These are phyloP conservation scores for Chelonoidis abingdonii DNA, from an alignment of 2,113 vertebrate genomes.

Conservation along the genomic window DNA sequence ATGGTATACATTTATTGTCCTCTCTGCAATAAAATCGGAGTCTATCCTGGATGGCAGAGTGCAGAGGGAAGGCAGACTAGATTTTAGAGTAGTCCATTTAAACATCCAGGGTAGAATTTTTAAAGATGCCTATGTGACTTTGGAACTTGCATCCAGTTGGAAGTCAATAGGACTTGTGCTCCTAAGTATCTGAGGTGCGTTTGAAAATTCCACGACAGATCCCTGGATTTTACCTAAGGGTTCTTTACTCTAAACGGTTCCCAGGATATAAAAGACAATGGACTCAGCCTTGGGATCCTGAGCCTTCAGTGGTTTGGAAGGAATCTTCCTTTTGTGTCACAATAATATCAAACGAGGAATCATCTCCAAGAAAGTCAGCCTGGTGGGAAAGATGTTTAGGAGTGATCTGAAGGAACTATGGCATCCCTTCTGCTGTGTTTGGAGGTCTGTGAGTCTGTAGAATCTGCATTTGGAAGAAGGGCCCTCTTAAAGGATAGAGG, in stretches of 20 bases:
- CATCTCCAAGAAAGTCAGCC: neutral
- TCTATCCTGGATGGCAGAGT: neutral
- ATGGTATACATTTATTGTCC: neutral
- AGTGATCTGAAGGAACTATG: neutral
- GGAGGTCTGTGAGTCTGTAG: neutral
- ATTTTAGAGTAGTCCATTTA: neutral
- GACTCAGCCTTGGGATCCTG: neutral
- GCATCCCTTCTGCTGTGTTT: neutral
- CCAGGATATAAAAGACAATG: neutral
- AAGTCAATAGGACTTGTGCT: neutral
- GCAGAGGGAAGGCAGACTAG: neutral
- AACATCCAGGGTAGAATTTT: neutral
- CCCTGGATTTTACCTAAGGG: neutral
- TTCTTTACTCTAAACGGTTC: neutral
- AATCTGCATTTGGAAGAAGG: neutral
- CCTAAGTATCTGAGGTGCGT: neutral
- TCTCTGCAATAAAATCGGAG: neutral
- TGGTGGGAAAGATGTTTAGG: neutral
- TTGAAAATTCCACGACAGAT: neutral
- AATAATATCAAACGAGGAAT: neutral
- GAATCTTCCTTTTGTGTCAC: neutral
- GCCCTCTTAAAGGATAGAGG: neutral
- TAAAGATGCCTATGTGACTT: rapidly evolving
- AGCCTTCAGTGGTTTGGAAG: neutral
- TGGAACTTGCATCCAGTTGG: neutral